Evolutionary conservation across 2,888 invertebrate species (phyloP), one percentile per base, ranked within the genome.

Genomic region (Drosophila mulleri): DNA sequence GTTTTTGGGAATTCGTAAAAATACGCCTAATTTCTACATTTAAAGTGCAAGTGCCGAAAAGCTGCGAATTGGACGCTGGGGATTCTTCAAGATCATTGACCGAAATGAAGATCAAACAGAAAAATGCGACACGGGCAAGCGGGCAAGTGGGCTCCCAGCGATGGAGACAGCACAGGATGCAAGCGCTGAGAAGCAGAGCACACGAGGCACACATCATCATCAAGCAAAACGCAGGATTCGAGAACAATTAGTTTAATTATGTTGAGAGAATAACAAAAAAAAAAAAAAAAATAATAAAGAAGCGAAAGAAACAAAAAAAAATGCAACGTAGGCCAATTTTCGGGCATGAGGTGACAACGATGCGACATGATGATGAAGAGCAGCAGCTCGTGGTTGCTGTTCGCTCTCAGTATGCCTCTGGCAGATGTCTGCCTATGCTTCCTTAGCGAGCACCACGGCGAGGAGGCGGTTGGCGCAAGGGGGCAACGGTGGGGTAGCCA

Each of bases 331-430:
- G 62, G 52, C 74, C 74, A 74, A 72, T 75, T 85, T 84, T 82
- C 48, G 80, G 84, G 75, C 85, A 88, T 82, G 86, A 86, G 89
- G 86, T 86, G 89, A 86, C 89, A 86, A 89, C 88, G 85, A 83
- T 85, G 83, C 85, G 83, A 87, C 88, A 88, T 86, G 84, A 80
- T 78, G 78, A 87, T 80, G 83, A 87, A 75, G 83, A 73, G 73
- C 66, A 50, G 35, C 66, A 50, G 35, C 66, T 41, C 57, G 41
- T 58, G 53, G 52, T 52, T 69, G 67, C 18, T 42, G 74, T 67
- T 78, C 20, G 29, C 48, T 48, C 29, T 32, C 48, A 18, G 48
- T 18, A 12, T 48, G 48, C 48, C 48, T 50, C 48, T 50, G 48
- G 48, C 48, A 50, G 48, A 12, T 54, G 53, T 39, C 53, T 39